Evolutionary conservation across 2,888 invertebrate genomes (phyloP).

Genomic region (Tetramorium bicarinatum): DNA sequence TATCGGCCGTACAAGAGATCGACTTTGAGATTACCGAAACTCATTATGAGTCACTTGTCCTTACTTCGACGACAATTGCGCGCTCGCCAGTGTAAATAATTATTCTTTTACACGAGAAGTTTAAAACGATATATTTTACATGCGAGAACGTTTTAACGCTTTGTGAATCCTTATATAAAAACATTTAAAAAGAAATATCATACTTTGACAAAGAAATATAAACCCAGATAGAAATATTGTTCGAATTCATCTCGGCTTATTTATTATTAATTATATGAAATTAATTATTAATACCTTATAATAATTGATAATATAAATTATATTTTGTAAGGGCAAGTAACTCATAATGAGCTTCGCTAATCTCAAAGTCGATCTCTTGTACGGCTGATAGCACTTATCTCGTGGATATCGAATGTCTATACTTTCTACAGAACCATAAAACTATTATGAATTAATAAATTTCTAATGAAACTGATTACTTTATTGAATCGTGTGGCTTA

Average conservation of each 20-base stretch:
- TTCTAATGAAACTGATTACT: no score
- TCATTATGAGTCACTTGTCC: constrained; percentile 36
- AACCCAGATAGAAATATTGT: neutral
- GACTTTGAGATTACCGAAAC: constrained; percentile 8
- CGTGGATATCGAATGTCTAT: no score
- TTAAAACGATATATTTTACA: neutral
- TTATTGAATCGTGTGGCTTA: no score
- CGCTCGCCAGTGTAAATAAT: neutral
- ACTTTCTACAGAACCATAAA: no score
- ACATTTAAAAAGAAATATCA: neutral
- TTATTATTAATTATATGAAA: neutral
- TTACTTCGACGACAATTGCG: constrained; percentile 17
- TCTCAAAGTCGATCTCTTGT: no score
- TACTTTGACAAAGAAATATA: neutral
- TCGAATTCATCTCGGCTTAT: neutral
- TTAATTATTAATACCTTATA: neutral
- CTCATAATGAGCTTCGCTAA: no score
- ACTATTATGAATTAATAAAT: no score
- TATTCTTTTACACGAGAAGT: neutral
- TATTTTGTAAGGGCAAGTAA: no score
- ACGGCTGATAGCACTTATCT: no score
- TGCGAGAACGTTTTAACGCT: neutral
- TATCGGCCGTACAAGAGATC: neutral
- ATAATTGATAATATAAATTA: neutral
- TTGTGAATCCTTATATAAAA: neutral